Evolutionary conservation across 2,888 invertebrate species (phyloP), one percentile per base, ranked within the genome.

Genomic region (Tupiocoris notatus): DNA sequence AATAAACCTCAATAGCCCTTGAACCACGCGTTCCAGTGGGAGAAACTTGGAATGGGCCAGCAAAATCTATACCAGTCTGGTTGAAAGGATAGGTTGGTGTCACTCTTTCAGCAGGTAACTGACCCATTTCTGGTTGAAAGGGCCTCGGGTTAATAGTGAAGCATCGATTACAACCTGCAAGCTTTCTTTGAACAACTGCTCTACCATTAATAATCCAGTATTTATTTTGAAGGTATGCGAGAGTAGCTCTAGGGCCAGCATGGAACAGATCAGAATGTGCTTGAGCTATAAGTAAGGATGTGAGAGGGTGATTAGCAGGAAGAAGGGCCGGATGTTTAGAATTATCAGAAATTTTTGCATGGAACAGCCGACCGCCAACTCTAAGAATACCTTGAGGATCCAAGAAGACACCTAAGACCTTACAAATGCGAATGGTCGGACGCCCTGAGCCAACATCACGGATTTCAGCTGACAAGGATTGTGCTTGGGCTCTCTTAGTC

Each of bases 161-260:
- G 25, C 71, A 71, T 9, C 20, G 22, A 7, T 9, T 17, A 24
- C 71, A 71, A 16, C 59, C 59, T 12, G 25, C 7, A 2, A 71
- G 17, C 6, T 18, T 17, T 21, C 25, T 6, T 59, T 20, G 24
- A 12, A 59, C 71, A 16, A 22, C 17, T 6, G n/a, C 6, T 18
- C n/a, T n/a, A 16, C 71, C 71, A 17, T 71, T 57, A 16, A 71
- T 12, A 58, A 59, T 58, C 71, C 71, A 71, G 71, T 59, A 71
- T 24, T 59, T n/a, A 1, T 9, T n/a, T 7, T 23, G 3, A 12
- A 71, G 58, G 25, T 58, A 12, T n/a, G 71, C 58, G 18, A 39
- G 22, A 1, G 59, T 58, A n/a, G 57, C 22, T 68, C 20, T n/a
- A 18, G 68, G 68, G 7, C 68, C 68, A 1, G 17, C n/a, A 22